Evolutionary conservation across 2,113 vertebrate species (phyloP).

Genomic region (Rana temporaria): DNA sequence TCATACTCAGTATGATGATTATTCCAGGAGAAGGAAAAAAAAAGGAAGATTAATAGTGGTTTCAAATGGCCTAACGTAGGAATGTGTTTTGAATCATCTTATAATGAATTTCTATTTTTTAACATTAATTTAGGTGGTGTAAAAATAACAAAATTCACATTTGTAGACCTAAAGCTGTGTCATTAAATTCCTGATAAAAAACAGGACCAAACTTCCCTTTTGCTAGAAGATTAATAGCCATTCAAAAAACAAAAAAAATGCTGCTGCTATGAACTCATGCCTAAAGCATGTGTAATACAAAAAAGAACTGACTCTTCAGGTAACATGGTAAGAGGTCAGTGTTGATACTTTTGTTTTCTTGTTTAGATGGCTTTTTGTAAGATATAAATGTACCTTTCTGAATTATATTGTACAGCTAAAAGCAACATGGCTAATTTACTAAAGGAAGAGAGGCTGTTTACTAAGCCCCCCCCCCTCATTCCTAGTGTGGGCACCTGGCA

Average conservation of each 20-base stretch:
- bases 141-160: constrained; percentile 32
- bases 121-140: constrained; percentile 18
- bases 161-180: constrained; percentile 30
- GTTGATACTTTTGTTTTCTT: constrained; percentile 53
- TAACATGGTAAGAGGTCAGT: constrained; percentile 35
- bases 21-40: neutral
- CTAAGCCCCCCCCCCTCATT: too few species aligned
- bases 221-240: constrained; percentile 48
- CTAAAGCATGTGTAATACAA: constrained; percentile 54
- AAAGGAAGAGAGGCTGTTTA: too few species aligned
- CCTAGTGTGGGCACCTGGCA: too few species aligned
- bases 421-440: neutral
- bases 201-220: constrained; percentile 24
- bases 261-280: constrained; percentile 53
- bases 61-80: too few species aligned
- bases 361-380: constrained; percentile 49
- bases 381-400: constrained; percentile 25
- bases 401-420: too few species aligned
- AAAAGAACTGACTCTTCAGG: constrained; percentile 3
- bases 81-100: neutral
- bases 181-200: constrained; percentile 41
- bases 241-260: neutral
- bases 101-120: constrained; percentile 21
- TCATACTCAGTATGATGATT: neutral
- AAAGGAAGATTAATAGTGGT: neutral